These are phyloP conservation scores for Helicoverpa zea DNA, from an alignment of 1,140 invertebrate genomes.

Conservation along the genomic window DNA sequence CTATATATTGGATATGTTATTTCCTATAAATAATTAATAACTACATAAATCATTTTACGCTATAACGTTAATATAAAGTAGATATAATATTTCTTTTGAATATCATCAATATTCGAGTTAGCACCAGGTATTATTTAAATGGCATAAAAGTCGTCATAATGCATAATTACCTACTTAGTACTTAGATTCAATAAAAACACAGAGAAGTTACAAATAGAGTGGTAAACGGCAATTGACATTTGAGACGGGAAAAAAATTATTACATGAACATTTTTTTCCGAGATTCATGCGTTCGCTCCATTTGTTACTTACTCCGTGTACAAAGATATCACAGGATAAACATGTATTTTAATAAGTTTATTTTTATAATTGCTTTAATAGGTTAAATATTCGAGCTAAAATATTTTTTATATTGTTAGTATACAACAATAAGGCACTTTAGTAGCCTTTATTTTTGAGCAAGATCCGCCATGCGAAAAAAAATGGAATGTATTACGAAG, in stretches of 20 bases:
- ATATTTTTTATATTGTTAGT: background rate
- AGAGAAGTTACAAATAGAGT: too few relatives aligned
- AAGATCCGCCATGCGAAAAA: background rate
- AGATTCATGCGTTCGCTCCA: background rate
- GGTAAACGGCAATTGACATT: too few relatives aligned
- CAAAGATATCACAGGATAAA: constrained; percentile 7
- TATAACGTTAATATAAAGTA: too few relatives aligned
- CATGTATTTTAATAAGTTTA: background rate
- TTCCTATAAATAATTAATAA: background rate
- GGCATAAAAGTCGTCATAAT: too few relatives aligned
- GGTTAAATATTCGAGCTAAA: background rate
- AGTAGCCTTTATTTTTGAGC: constrained; percentile 2
- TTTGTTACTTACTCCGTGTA: background rate
- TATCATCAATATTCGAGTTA: too few relatives aligned
- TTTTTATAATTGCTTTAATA: background rate
- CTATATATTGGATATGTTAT: background rate
- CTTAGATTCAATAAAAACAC: too few relatives aligned
- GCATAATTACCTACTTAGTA: too few relatives aligned
- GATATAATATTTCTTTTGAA: too few relatives aligned
- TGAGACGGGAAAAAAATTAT: background rate
- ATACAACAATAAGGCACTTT: background rate
- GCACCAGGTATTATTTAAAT: too few relatives aligned
- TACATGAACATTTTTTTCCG: background rate
- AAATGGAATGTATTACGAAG: background rate
- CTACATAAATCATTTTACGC: too few relatives aligned